Percentiles rank a stretch among this genome's conserved stretches.
These are phyloP conservation scores for Taphrorychus bicolor DNA, from an alignment of 2,888 invertebrate species.

Conservation along the genomic window DNA sequence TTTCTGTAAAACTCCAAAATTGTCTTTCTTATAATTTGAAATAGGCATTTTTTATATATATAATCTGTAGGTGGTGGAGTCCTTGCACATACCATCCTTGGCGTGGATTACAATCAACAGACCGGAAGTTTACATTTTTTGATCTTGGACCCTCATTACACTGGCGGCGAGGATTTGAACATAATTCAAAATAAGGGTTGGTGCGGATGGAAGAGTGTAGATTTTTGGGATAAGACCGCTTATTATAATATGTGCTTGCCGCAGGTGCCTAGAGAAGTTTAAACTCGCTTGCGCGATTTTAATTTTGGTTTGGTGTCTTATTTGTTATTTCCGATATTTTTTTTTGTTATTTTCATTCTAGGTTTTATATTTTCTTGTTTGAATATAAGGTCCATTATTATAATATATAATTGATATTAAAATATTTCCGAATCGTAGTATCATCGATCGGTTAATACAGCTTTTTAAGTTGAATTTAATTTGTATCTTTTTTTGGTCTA, in stretches of 20 bases:
- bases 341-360: too few species aligned
- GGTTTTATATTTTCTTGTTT: too few species aligned
- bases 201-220: conserved; percentile 95
- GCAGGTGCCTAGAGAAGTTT: conserved; percentile 66
- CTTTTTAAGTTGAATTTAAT: too few species aligned
- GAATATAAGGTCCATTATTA: too few species aligned
- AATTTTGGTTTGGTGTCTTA: too few species aligned
- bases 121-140: conserved; percentile 87
- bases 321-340: too few species aligned
- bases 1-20: neutral
- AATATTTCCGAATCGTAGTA: too few species aligned
- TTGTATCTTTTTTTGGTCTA: too few species aligned
- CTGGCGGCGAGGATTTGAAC: conserved; percentile 83
- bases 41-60: neutral
- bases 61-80: conserved; percentile 84
- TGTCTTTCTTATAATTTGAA: neutral
- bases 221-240: conserved; percentile 94
- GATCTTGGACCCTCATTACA: conserved; percentile 98
- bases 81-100: conserved; percentile 96
- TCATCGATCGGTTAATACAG: too few species aligned
- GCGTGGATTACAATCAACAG: conserved; percentile 84
- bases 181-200: conserved; percentile 84
- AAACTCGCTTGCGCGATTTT: too few species aligned
- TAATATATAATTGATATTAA: too few species aligned
- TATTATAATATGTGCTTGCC: conserved; percentile 98